phyloP scores from a whole-genome alignment of 2,888 invertebrate species.

The Drosophila fungiperda region DNA sequence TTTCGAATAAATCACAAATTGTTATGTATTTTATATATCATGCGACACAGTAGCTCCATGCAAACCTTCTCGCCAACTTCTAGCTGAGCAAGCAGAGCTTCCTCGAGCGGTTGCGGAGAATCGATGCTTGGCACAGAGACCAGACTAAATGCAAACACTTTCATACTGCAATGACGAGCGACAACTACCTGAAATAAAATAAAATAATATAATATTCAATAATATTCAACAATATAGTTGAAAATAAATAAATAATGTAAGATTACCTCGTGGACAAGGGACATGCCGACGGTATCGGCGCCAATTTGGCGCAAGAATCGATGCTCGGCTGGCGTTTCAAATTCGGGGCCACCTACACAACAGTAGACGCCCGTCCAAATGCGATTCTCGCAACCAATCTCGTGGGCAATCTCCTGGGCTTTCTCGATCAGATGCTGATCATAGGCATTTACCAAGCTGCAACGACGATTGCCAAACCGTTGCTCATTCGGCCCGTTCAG shows the following conservation, averaged over 20 bases:
- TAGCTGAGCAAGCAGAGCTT: neutral
- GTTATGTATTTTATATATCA: constrained; percentile 86
- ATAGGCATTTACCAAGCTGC: constrained; percentile 96
- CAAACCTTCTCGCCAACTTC: constrained; percentile 88
- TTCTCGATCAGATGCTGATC: constrained; percentile 88
- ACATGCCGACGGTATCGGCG: constrained; percentile 94
- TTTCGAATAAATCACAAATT: constrained; percentile 15
- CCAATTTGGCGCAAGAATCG: constrained; percentile 92
- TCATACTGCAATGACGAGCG: constrained; percentile 95
- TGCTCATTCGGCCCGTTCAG: constrained; percentile 96
- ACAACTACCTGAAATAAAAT: constrained; percentile 86
- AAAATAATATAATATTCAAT: no score
- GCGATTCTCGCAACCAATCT: constrained; percentile 89
- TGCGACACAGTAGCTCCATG: constrained; percentile 87
- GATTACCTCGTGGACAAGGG: constrained; percentile 89
- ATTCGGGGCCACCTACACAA: constrained; percentile 96
- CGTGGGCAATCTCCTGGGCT: constrained; percentile 89
- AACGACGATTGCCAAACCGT: constrained; percentile 96
- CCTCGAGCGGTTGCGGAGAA: constrained; percentile 87
- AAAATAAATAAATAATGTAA: neutral
- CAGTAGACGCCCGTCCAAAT: constrained; percentile 96
- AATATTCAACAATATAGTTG: neutral
- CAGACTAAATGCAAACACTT: constrained; percentile 95
- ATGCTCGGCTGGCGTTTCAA: constrained; percentile 97
- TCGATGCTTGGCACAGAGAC: constrained; percentile 88